Percentiles rank a stretch among this genome's conserved stretches.
These are phyloP conservation scores for Poecilia wingei DNA, from an alignment of 2,797 vertebrate species.

Conservation along the genomic window DNA sequence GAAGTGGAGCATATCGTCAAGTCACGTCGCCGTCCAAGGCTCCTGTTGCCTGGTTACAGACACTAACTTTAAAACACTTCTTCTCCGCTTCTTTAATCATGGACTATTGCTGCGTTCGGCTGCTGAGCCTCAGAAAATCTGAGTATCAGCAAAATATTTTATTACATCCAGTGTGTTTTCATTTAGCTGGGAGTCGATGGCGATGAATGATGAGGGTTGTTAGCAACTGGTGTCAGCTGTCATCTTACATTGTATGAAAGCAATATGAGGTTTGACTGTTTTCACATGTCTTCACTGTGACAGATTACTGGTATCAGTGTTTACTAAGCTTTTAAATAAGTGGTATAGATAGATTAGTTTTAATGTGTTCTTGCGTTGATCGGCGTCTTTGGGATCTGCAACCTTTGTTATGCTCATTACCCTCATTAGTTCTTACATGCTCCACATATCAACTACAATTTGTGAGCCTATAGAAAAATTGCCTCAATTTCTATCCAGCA, in stretches of 20 bases:
- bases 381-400: neutral
- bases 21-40: constrained; percentile 6
- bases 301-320: neutral
- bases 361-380: neutral
- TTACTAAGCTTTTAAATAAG: neutral
- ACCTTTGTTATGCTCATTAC: neutral
- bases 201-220: neutral
- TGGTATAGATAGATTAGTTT: neutral
- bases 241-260: neutral
- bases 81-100: neutral
- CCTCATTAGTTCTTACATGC: neutral
- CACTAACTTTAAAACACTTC: constrained; percentile 11
- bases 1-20: neutral
- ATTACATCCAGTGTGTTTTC: neutral
- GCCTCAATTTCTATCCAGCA: neutral
- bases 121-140: neutral
- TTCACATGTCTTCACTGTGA: neutral
- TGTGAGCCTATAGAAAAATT: neutral
- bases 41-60: constrained; percentile 60
- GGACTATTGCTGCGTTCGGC: neutral
- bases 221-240: neutral
- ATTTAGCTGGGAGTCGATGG: neutral
- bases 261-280: neutral
- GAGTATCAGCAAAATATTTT: neutral
- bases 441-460: neutral